A percentile compares a stretch with the other conserved stretches of the same genome.
phyloP scores from a whole-genome alignment of 2,888 invertebrate genomes.

The Folsomia manolachei region DNA sequence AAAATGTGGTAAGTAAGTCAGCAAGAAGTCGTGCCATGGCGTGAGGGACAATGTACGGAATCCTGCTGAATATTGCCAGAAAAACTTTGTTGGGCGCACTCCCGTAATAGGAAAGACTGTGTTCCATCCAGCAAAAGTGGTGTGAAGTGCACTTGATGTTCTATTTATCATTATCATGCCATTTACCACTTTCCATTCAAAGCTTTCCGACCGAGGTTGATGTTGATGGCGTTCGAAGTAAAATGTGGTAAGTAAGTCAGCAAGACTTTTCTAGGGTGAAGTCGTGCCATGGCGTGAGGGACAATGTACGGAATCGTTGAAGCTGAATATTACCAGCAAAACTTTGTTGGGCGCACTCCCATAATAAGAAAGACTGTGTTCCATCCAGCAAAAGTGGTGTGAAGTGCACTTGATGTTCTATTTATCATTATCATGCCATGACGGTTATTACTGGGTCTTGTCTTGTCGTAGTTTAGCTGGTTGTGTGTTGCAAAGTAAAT shows the following conservation, averaged over 20 bases:
- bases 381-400: background rate
- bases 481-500: background rate
- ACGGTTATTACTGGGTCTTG: background rate
- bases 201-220: too few species aligned
- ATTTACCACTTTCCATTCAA: too few species aligned
- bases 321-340: background rate
- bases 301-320: too few species aligned
- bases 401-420: background rate
- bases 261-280: too few species aligned
- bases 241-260: background rate
- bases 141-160: background rate
- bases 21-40: too few species aligned
- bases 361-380: too few species aligned
- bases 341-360: background rate
- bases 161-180: constrained; percentile 4
- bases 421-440: constrained; percentile 6
- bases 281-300: too few species aligned
- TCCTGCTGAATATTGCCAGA: background rate
- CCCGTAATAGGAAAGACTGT: too few species aligned
- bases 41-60: background rate
- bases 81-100: background rate
- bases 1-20: background rate
- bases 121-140: background rate
- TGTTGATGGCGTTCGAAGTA: too few species aligned
- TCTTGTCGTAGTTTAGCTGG: too few species aligned